These are phyloP conservation scores for Sciurus vulgaris DNA, from an alignment of 2,797 vertebrate species.

Conservation along the genomic window DNA sequence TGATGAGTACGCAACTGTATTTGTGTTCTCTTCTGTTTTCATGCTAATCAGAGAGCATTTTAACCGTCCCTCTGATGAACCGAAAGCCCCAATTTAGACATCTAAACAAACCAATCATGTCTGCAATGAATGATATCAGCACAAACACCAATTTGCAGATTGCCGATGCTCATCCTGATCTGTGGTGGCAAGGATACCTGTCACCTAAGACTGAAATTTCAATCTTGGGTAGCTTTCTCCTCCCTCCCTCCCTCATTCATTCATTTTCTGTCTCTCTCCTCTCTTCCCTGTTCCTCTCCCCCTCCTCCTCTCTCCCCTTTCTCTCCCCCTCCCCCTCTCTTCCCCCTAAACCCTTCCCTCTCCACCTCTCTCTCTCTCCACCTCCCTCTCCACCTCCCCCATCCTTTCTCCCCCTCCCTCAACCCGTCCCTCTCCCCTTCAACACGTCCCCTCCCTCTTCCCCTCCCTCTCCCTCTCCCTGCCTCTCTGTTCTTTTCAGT, in stretches of 20 bases:
- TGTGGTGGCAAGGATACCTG: not conserved
- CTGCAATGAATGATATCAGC: not conserved
- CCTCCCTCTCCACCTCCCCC: too few relatives aligned
- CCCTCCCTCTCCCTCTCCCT: not conserved
- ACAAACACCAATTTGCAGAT: not conserved
- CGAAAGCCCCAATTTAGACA: not conserved
- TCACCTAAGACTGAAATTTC: not conserved
- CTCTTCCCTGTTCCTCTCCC: too few relatives aligned
- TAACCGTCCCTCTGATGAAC: constrained; percentile 1
- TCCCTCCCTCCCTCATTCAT: too few relatives aligned
- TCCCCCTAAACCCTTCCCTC: too few relatives aligned
- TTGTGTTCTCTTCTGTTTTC: constrained; percentile 29
- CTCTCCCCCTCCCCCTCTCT: not conserved
- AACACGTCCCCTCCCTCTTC: not conserved
- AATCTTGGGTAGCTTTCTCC: not conserved
- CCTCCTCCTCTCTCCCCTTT: not conserved
- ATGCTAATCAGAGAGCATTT: constrained; percentile 21
- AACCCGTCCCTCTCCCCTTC: too few relatives aligned
- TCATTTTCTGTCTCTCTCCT: not conserved
- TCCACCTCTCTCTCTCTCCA: not conserved
- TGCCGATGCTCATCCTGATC: not conserved
- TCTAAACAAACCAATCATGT: constrained; percentile 15
- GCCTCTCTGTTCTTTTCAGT: not conserved
- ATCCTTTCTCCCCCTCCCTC: not conserved
- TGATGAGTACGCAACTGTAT: constrained; percentile 38